phyloP scores from a whole-genome alignment of 2,113 vertebrate genomes.

The Mesocricetus auratus region DNA sequence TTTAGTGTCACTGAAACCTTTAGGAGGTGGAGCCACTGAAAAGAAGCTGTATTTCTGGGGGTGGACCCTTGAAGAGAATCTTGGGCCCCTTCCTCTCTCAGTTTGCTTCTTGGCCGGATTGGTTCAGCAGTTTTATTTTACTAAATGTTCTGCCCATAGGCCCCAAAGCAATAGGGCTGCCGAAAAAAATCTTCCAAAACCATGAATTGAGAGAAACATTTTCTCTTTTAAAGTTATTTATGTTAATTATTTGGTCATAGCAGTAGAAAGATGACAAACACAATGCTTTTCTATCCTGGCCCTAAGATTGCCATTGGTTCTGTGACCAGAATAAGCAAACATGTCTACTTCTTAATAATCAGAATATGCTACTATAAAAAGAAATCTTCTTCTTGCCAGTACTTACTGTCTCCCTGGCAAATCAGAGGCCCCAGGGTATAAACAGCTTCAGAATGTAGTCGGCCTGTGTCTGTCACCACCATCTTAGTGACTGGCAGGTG shows the following conservation, averaged over 20 bases:
- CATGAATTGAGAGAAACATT: neutral
- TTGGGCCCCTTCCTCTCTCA: neutral
- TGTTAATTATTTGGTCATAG: neutral
- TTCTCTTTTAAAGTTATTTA: neutral
- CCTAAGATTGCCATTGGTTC: neutral
- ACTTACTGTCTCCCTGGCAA: slow-evolving; percentile 96
- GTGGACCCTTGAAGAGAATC: neutral
- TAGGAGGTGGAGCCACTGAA: neutral
- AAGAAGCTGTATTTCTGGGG: neutral
- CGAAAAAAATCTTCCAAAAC: neutral
- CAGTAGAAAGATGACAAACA: neutral
- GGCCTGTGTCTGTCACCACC: slow-evolving; percentile 90
- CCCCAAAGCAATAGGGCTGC: neutral
- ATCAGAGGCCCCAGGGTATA: slow-evolving; percentile 92
- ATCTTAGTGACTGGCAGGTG: slow-evolving; percentile 91
- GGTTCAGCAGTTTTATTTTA: neutral
- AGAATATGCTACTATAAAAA: neutral
- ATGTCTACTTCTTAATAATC: neutral
- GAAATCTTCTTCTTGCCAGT: neutral
- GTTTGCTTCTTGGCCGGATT: neutral
- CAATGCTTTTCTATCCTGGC: neutral
- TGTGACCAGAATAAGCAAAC: neutral
- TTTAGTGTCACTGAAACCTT: neutral
- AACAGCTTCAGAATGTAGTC: slow-evolving; percentile 88
- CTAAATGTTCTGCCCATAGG: rapidly evolving